These are phyloP conservation scores for Hydrolagus affinis DNA, from an alignment of 2,113 vertebrate genomes.

Conservation along the genomic window DNA sequence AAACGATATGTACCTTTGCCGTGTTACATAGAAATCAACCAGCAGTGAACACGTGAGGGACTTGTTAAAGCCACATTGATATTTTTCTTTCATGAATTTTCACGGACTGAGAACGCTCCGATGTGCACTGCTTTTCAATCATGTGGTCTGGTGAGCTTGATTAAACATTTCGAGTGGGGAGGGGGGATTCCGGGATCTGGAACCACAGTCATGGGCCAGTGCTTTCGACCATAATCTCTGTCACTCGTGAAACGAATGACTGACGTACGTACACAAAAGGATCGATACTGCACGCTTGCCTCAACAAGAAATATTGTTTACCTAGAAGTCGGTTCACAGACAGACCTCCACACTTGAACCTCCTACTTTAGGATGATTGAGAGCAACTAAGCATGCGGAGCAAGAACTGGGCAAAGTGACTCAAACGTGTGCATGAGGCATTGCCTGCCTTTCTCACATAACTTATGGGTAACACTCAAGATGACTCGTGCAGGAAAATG, in stretches of 20 bases:
- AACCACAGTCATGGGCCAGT: neutral
- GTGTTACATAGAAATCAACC: neutral
- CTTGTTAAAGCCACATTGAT: neutral
- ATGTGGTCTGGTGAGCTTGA: neutral
- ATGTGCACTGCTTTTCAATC: neutral
- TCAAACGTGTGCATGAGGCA: neutral
- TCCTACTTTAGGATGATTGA: neutral
- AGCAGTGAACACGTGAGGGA: neutral
- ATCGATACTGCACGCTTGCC: neutral
- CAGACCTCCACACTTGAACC: neutral
- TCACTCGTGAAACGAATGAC: neutral
- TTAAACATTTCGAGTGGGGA: neutral
- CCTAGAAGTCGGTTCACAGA: neutral
- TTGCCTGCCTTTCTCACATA: neutral
- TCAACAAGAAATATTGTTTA: neutral
- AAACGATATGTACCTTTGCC: neutral
- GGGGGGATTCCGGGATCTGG: neutral
- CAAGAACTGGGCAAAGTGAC: neutral
- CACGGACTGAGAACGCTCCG: neutral
- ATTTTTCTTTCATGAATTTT: neutral
- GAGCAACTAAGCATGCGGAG: too few relatives aligned
- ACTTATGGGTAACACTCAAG: neutral
- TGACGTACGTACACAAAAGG: neutral
- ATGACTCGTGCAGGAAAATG: neutral
- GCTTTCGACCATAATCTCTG: neutral